These are phyloP conservation scores for Florisuga fusca DNA, from an alignment of 2,797 vertebrate species.

Conservation along the genomic window DNA sequence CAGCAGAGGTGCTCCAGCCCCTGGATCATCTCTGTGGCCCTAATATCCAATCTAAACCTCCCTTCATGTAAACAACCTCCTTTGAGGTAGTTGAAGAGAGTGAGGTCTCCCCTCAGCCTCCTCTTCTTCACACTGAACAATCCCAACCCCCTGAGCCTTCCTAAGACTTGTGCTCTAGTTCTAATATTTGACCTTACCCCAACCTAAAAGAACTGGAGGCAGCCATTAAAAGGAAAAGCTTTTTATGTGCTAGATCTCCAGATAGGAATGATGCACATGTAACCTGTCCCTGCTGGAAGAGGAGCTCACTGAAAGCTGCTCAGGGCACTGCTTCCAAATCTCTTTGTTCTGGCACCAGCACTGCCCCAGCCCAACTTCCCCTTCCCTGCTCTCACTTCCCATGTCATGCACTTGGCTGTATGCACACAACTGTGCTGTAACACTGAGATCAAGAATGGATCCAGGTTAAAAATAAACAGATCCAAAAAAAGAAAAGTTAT, in stretches of 20 bases:
- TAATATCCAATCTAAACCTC: too few relatives aligned
- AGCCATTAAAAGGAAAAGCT: not conserved
- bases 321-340: not conserved
- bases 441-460: not conserved
- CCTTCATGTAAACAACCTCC: too few relatives aligned
- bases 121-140: too few relatives aligned
- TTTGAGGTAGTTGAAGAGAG: too few relatives aligned
- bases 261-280: not conserved
- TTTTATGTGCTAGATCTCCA: not conserved
- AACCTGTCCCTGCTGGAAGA: not conserved
- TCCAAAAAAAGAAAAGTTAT: not conserved
- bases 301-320: not conserved
- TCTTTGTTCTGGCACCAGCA: not conserved
- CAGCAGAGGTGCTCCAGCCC: too few relatives aligned
- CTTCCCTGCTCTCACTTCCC: not conserved
- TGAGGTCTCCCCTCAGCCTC: too few relatives aligned
- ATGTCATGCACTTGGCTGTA: not conserved
- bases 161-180: not conserved
- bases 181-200: not conserved
- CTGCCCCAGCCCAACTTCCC: not conserved
- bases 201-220: not conserved
- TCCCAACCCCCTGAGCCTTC: too few relatives aligned
- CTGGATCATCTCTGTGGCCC: too few relatives aligned
- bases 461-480: slow-evolving; percentile 3
- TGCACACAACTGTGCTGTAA: not conserved